A percentile compares a stretch with the other conserved stretches of the same genome.
Conservation (phyloP, 2,888 invertebrate species). For the Mayetiola destructor region DNA sequence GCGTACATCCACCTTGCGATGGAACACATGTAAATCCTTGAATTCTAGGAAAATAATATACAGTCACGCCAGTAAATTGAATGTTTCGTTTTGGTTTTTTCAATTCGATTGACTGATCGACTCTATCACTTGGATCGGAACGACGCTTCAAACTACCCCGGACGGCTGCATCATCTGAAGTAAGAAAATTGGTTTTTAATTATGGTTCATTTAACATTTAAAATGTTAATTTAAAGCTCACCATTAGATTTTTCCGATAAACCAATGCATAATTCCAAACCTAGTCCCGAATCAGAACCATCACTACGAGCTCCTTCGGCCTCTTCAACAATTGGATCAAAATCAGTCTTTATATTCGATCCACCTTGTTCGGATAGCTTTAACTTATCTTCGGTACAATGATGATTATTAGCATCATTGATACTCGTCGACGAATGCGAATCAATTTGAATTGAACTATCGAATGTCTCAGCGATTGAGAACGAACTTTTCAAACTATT, state of each 20-base stretch:
- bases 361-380: too few species aligned
- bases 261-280: constrained; percentile 47
- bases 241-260: constrained; percentile 17
- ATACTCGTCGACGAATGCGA: neutral
- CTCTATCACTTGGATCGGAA: constrained; percentile 35
- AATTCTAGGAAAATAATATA: constrained; percentile 86
- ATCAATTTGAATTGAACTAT: neutral
- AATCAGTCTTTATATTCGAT: neutral
- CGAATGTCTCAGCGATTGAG: neutral
- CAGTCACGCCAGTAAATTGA: constrained; percentile 81
- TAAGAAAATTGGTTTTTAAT: constrained; percentile 17
- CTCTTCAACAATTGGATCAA: constrained; percentile 39
- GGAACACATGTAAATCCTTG: constrained; percentile 88
- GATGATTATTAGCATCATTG: neutral
- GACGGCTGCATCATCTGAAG: constrained; percentile 19
- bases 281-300: constrained; percentile 72
- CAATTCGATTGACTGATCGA: constrained; percentile 29
- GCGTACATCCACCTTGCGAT: constrained; percentile 76
- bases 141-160: constrained; percentile 57
- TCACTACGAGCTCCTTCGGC: constrained; percentile 54
- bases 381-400: neutral
- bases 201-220: too few species aligned
- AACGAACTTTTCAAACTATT: constrained; percentile 15
- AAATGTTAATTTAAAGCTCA: neutral
- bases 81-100: constrained; percentile 67